A percentile compares a stretch with the other conserved stretches of the same genome.
Evolutionary conservation across 2,113 vertebrate genomes (phyloP).

Genomic region (Anguilla rostrata): DNA sequence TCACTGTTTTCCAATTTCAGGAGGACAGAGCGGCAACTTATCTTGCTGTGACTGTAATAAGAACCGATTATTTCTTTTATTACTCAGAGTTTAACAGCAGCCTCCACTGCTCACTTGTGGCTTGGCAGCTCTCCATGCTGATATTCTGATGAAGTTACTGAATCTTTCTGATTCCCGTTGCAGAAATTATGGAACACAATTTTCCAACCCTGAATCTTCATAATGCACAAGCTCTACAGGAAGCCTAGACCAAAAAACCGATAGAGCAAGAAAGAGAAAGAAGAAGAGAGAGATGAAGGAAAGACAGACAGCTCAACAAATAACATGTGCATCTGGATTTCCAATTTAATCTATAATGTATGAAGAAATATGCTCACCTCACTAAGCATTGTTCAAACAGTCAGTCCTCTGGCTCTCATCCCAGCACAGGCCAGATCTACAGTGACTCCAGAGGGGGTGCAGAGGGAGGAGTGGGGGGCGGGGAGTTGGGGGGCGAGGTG

Average conservation of each 20-base stretch:
- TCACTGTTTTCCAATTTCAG: constrained; percentile 47
- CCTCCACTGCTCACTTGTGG: constrained; percentile 18
- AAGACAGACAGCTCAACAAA: neutral
- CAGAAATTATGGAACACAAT: neutral
- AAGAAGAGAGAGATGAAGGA: neutral
- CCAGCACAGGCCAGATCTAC: neutral
- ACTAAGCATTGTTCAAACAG: constrained; percentile 6
- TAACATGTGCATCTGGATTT: neutral
- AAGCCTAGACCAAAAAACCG: neutral
- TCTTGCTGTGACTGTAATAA: constrained; percentile 41
- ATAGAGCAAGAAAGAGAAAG: neutral
- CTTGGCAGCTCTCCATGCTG: constrained; percentile 6
- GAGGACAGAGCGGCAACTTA: constrained; percentile 16
- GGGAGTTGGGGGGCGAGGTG: neutral
- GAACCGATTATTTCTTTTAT: constrained; percentile 40
- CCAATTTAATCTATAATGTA: neutral
- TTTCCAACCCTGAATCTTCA: neutral
- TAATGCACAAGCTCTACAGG: neutral
- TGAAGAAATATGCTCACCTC: neutral
- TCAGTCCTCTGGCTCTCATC: neutral
- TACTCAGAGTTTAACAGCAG: constrained; percentile 31
- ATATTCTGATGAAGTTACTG: constrained; percentile 32
- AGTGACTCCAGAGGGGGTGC: neutral
- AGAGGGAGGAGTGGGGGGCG: neutral
- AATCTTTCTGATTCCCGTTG: constrained; percentile 28